Conservation (phyloP, 2,797 vertebrate genomes). For the Allobates femoralis region DNA sequence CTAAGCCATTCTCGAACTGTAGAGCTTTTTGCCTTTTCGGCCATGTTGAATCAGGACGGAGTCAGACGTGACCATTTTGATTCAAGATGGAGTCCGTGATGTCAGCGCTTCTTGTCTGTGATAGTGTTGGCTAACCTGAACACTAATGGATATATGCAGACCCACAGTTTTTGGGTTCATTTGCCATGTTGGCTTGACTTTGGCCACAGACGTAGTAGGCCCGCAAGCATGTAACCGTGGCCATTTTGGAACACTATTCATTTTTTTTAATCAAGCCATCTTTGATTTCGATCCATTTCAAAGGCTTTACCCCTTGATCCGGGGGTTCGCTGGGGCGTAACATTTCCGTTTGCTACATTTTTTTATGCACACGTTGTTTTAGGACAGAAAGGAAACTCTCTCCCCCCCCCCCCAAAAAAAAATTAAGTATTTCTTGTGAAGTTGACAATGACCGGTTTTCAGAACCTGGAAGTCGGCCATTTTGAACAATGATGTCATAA, state of each 20-base stretch:
- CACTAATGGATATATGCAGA: conserved; percentile 34
- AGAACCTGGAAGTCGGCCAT: conserved; percentile 37
- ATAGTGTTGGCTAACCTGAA: conserved; percentile 35
- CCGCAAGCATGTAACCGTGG: background rate
- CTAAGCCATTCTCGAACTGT: conserved; percentile 44
- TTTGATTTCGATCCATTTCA: background rate
- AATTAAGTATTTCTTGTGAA: background rate
- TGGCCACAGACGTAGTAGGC: conserved; percentile 1
- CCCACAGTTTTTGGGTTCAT: background rate
- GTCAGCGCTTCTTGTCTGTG: conserved; percentile 44
- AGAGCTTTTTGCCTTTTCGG: conserved; percentile 32
- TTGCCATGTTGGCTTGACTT: background rate
- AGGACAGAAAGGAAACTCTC: background rate
- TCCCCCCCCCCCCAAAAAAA: background rate
- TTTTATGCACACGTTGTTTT: background rate
- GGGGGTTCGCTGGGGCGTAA: background rate
- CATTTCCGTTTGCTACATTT: conserved; percentile 8
- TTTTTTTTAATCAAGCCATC: conserved; percentile 9
- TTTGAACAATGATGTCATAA: conserved; percentile 33
- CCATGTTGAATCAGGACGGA: conserved; percentile 33
- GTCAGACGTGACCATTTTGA: conserved; percentile 25
- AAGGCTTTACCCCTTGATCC: background rate
- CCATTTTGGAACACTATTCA: conserved; percentile 31
- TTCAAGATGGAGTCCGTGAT: conserved; percentile 36
- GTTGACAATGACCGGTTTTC: background rate